Percentiles rank a stretch among this genome's conserved stretches.
Conservation (phyloP, 2,888 invertebrate species). For the Vanessa cardui region DNA sequence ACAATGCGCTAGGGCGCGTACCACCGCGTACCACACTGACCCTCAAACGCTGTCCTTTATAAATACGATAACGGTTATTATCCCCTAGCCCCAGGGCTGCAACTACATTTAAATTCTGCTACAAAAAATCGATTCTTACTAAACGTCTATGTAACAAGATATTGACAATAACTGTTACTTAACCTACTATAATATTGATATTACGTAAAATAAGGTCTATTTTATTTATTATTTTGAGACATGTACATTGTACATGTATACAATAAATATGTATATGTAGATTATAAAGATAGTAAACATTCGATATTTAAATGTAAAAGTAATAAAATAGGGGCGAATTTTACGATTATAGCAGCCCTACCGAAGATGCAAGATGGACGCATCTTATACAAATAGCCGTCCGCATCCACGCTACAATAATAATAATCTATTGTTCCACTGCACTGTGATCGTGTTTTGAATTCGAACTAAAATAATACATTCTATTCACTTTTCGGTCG, state of each 20-base stretch:
- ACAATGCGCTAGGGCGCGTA: conserved; percentile 30
- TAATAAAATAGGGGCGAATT: too few species aligned
- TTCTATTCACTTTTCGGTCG: conserved; percentile 23
- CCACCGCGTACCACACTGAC: conserved; percentile 30
- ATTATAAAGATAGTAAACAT: too few species aligned
- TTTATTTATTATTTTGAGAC: too few species aligned
- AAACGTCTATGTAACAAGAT: not conserved
- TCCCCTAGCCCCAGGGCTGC: conserved; percentile 34
- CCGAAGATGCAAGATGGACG: conserved; percentile 35
- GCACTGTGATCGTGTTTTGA: conserved; percentile 47
- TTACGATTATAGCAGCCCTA: conserved; percentile 29
- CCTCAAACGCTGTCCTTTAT: conserved; percentile 40
- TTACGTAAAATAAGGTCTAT: too few species aligned
- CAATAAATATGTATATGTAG: not conserved
- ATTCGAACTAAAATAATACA: conserved; percentile 27
- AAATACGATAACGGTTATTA: conserved; percentile 40
- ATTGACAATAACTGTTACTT: too few species aligned
- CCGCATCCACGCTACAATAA: conserved; percentile 52
- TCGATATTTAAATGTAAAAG: too few species aligned
- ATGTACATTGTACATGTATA: too few species aligned
- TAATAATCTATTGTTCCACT: conserved; percentile 61
- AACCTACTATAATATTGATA: too few species aligned
- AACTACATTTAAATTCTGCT: conserved; percentile 7
- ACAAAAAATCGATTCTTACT: not conserved
- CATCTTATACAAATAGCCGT: conserved; percentile 48